Base-by-base conservation (phyloP, 2,888 invertebrate species). In the Cynaeus angustus region DNA sequence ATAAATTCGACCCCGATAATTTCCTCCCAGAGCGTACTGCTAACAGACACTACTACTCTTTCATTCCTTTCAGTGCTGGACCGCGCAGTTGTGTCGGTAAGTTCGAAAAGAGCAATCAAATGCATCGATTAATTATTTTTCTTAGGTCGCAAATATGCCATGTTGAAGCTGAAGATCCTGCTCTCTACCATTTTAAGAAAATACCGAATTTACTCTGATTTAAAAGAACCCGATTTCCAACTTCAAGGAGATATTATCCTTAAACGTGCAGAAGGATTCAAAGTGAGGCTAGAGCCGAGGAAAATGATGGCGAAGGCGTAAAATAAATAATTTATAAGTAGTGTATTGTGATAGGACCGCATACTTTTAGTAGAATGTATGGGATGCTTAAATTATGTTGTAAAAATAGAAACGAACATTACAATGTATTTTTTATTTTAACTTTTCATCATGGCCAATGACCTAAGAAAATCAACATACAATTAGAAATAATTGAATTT, bases 11-110 rank as follows among this genome's bases (percentile, higher is more conserved):
- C 81, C 94, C 94, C 0, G 94, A 94, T 79, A 93, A 94, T 81
- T 94, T 94, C 88, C 83, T 94, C 30, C 92, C 94, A 0, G 93
- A 94, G 80, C 90, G 90, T 64, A 91, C 91, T 14, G 89, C 90
- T 28, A 91, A 91, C 74, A 88, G 94, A 56, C 94, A 94, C 77
- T 94, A 92, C 81, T 94, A 94, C 82, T 90, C 92, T 70, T 94
- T 90, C 79, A 91, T 94, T 61, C 94, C 94, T 0, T 94, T 94
- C 86, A 93, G 92, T 70, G 94, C 94, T 50, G 94, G 94, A 21
- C 93, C 94, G 0, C 88, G 94, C 72, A 93, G 93, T 77, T 94
- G 94, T 82, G 93, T 93, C 14, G 93, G 90, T 90, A 79, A 85
- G 88, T 83, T 26, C 1, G 7, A 33, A 33, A n/a, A 7, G 3